A percentile compares a stretch with the other conserved stretches of the same genome.
These are phyloP conservation scores for Sinodicranocentrus sp. DNA, from an alignment of 2,888 invertebrate genomes.

Conservation along the genomic window DNA sequence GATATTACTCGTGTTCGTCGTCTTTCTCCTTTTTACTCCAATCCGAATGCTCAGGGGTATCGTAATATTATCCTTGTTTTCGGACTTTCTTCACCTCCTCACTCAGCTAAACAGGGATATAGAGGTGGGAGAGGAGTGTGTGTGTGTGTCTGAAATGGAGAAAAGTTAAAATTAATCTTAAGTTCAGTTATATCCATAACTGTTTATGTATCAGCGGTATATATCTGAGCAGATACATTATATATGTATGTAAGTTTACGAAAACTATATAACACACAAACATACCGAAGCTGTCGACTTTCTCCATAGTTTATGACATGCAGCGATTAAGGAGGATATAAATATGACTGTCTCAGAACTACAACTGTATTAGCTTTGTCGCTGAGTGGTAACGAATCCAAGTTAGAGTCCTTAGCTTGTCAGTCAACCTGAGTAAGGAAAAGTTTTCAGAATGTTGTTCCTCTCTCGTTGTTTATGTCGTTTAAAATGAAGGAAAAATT, in stretches of 20 bases:
- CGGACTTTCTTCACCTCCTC: conserved; percentile 29
- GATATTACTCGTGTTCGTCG: neutral
- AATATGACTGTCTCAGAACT: neutral
- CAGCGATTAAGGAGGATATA: neutral
- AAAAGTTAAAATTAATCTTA: conserved; percentile 46
- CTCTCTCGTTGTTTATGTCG: too few species aligned
- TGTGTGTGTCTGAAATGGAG: neutral
- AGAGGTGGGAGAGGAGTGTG: neutral
- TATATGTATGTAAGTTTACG: neutral
- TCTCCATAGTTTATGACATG: neutral
- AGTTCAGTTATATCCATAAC: neutral
- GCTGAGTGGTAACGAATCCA: neutral
- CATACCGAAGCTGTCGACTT: too few species aligned
- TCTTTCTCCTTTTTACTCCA: neutral
- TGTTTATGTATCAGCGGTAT: neutral
- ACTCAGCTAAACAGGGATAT: neutral
- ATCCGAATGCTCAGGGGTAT: conserved; percentile 44
- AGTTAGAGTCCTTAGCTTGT: neutral
- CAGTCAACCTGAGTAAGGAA: neutral
- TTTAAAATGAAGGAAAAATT: too few species aligned
- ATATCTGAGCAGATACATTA: neutral
- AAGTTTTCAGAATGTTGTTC: too few species aligned
- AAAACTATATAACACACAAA: neutral
- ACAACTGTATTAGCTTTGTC: neutral
- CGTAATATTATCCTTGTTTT: conserved; percentile 22